Percentiles rank a stretch among this genome's conserved stretches.
These are phyloP conservation scores for Pangasius larnaudii DNA, from an alignment of 2,797 vertebrate genomes.

Conservation along the genomic window DNA sequence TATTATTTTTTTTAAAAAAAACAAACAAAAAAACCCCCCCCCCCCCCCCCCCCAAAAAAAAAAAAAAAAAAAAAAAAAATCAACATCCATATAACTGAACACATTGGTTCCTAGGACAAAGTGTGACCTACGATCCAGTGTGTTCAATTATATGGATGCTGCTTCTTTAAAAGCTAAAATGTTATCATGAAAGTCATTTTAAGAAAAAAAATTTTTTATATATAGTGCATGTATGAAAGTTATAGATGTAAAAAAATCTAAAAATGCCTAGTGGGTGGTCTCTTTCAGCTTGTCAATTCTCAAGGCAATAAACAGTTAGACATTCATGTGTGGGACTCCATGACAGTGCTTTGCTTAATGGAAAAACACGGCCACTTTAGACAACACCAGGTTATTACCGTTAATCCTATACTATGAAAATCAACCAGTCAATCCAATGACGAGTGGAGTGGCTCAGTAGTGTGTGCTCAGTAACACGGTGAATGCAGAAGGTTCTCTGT, in stretches of 20 bases:
- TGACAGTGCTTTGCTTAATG: neutral
- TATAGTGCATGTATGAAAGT: neutral
- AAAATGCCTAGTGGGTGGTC: neutral
- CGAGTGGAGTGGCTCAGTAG: neutral
- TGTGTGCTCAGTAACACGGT: neutral
- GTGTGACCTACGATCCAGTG: neutral
- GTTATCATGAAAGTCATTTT: neutral
- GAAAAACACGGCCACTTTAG: neutral
- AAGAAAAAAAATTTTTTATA: neutral
- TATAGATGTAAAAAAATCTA: neutral
- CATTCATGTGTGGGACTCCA: neutral
- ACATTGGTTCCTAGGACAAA: too few relatives aligned
- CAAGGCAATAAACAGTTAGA: neutral
- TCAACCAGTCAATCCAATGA: neutral
- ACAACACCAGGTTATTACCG: neutral
- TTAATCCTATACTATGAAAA: neutral
- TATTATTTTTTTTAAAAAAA: too few relatives aligned
- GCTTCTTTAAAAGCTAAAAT: neutral
- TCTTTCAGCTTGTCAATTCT: neutral
- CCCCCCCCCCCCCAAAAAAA: too few relatives aligned
- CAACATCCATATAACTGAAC: too few relatives aligned
- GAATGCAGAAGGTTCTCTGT: neutral
- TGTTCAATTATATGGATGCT: neutral
- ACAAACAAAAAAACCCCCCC: too few relatives aligned
- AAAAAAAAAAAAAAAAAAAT: too few relatives aligned